Percentiles rank a stretch among this genome's conserved stretches.
These are phyloP conservation scores for Nesometra sesokonis DNA, from an alignment of 35 echinoderm and acorn worm species.

Conservation along the genomic window DNA sequence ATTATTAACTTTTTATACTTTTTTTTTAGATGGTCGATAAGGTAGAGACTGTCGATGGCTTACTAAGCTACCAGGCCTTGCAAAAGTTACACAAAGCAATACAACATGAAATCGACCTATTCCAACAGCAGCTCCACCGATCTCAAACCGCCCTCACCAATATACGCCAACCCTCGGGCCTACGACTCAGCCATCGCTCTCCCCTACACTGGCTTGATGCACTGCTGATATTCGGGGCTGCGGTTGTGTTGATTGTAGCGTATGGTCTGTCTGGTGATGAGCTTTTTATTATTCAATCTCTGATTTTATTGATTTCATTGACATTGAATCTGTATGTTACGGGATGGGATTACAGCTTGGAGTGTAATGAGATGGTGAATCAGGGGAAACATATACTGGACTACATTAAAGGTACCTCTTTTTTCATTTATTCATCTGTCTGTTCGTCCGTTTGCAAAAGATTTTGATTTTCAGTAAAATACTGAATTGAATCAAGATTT, in stretches of 20 bases:
- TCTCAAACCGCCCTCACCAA: conserved; percentile 15
- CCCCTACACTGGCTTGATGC: conserved; percentile 55
- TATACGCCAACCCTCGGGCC: conserved; percentile 15
- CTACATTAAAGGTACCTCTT: conserved; percentile 24
- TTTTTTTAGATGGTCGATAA: not conserved
- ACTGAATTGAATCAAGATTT: not conserved
- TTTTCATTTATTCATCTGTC: not conserved
- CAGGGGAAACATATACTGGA: conserved; percentile 30
- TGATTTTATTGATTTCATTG: conserved; percentile 41
- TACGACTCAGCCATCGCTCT: conserved; percentile 13
- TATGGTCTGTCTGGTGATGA: conserved; percentile 12
- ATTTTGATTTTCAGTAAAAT: not conserved
- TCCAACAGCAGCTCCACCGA: conserved; percentile 9
- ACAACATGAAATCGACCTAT: conserved; percentile 44
- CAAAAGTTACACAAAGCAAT: conserved; percentile 49
- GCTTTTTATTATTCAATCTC: conserved; percentile 24
- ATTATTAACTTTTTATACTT: too few relatives aligned
- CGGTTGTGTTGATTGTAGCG: conserved; percentile 26
- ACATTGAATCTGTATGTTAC: conserved; percentile 55
- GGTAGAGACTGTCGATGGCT: not conserved
- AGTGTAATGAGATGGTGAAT: conserved; percentile 38
- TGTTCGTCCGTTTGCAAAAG: not conserved
- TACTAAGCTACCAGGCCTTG: conserved; percentile 30
- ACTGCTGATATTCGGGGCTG: conserved; percentile 31
- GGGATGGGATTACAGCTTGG: conserved; percentile 57